Evolutionary conservation across 2,888 invertebrate genomes (phyloP), one percentile per base, ranked within the genome.

Genomic region (Spodoptera picta): DNA sequence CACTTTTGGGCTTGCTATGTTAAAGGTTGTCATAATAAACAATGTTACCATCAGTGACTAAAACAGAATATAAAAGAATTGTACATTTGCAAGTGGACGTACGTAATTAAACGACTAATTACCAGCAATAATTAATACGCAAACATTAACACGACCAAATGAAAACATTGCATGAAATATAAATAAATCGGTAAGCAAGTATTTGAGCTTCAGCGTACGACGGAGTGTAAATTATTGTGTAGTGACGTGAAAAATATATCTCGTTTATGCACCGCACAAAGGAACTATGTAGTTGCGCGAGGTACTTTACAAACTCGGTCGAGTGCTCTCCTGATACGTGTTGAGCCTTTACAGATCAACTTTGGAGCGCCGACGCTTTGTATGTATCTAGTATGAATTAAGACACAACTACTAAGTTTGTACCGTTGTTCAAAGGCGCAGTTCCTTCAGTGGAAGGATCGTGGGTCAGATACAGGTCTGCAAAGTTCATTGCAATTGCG

Each of bases 291-390:
- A 54, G 69, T 47, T 62, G 42, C 4, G 23, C 31, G 55, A 65
- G 69, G 66, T 65, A 73, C 75, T 73, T 69, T 53, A 71, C 65
- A 62, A 80, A 80, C 73, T 72, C 61, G 65, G 70, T 60, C 63
- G 58, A 72, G 64, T 65, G 65, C 73, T 62, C 64, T 63, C 46
- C 57, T 51, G 62, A 64, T 77, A 75, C 67, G 69, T 72, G 72
- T 75, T 60, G 65, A 69, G 65, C 67, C 73, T 75, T 72, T 74
- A 60, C 70, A 75, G 68, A 75, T 80, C 73, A 77, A 80, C 74
- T 79, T 81, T 71, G 48, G 50, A 73, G 68, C 65, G 61, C 63
- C 48, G 54, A 73, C 58, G 70, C 71, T 69, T 73, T 69, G 70
- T 68, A 59, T 59, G 50, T 67, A 71, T 63, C 63, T 50, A 62